A percentile compares a stretch with the other conserved stretches of the same genome.
phyloP scores from a whole-genome alignment of 2,797 vertebrate species.

The Cynodonichthys magdalenae region DNA sequence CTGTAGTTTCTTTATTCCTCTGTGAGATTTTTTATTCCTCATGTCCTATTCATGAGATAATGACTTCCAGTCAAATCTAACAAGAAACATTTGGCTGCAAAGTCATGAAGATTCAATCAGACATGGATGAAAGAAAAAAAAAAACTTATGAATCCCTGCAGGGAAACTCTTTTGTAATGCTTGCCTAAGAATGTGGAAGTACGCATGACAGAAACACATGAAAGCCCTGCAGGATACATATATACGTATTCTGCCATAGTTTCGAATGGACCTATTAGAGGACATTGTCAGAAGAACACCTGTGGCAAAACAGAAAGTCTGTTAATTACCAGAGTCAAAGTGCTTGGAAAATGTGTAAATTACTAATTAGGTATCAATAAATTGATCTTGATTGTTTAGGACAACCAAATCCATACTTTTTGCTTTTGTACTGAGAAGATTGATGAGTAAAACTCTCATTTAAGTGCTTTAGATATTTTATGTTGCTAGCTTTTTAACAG shows the following conservation, averaged over 20 bases:
- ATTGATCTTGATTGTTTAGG: no score
- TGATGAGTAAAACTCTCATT: no score
- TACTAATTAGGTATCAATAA: neutral
- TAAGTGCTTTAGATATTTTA: no score
- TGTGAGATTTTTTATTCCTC: constrained; percentile 4
- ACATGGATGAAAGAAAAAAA: neutral
- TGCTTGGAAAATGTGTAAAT: neutral
- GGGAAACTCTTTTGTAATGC: neutral
- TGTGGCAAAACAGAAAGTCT: constrained; percentile 1
- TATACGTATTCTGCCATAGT: neutral
- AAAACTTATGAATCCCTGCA: neutral
- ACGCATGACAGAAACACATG: neutral
- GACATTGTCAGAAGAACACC: constrained; percentile 3
- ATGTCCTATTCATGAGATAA: constrained; percentile 21
- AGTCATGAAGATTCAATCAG: constrained; percentile 15
- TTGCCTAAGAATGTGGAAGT: constrained; percentile 1
- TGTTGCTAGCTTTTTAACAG: no score
- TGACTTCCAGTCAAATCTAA: neutral
- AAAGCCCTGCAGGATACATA: constrained; percentile 1
- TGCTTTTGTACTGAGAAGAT: no score
- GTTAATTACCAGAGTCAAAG: neutral
- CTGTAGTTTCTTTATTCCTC: constrained; percentile 30
- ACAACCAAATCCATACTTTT: no score
- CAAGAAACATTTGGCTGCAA: constrained; percentile 13
- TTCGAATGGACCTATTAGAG: neutral